Evolutionary conservation across 1,140 invertebrate genomes (phyloP).

Genomic region (Achatina immaculata): DNA sequence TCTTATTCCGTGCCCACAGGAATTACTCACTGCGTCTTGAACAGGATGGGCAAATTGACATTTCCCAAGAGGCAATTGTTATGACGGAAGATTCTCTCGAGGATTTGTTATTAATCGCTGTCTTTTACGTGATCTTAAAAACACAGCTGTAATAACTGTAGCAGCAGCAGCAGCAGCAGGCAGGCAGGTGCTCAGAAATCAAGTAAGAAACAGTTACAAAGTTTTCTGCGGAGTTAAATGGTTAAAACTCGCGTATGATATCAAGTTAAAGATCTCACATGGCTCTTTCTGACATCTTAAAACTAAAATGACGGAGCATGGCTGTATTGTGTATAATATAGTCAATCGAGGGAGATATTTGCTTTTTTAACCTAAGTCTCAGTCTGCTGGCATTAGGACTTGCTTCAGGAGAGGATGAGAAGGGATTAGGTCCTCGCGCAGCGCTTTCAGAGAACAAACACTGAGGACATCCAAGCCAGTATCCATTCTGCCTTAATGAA

Average conservation of each 20-base stretch:
- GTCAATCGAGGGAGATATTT: background rate
- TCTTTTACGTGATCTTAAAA: no score
- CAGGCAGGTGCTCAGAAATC: no score
- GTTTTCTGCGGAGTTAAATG: background rate
- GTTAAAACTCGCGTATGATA: background rate
- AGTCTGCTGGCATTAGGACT: slow-evolving; percentile 12
- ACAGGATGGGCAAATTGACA: no score
- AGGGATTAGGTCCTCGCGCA: background rate
- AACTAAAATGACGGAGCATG: background rate
- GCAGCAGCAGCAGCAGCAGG: no score
- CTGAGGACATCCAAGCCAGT: background rate
- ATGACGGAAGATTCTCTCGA: no score
- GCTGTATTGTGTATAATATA: background rate
- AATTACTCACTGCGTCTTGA: no score
- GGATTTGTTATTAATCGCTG: no score
- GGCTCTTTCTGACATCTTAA: background rate
- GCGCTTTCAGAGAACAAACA: slow-evolving; percentile 12
- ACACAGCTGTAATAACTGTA: no score
- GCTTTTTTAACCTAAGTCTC: background rate
- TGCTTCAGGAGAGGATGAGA: slow-evolving; percentile 13
- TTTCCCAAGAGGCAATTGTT: no score
- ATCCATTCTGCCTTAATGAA: slow-evolving; percentile 30
- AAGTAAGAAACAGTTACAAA: background rate
- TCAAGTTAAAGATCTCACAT: background rate
- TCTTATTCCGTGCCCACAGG: no score